Percentiles rank a stretch among this genome's conserved stretches.
These are phyloP conservation scores for Drosophila burlai DNA, from an alignment of 1,140 invertebrate species.

Conservation along the genomic window DNA sequence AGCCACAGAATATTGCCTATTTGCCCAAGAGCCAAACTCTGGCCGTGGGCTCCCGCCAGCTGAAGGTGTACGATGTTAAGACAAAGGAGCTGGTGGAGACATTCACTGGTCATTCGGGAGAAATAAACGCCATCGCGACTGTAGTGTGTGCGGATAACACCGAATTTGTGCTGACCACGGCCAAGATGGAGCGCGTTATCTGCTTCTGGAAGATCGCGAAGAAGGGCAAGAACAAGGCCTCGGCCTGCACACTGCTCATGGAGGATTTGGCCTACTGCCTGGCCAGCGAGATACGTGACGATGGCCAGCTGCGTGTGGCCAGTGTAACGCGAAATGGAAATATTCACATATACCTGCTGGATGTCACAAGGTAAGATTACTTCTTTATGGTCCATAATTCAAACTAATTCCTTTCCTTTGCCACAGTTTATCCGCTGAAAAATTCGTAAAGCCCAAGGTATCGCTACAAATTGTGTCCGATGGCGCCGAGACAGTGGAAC, in stretches of 20 bases:
- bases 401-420: background rate
- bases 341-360: slow-evolving; percentile 91
- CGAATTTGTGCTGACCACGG: slow-evolving; percentile 88
- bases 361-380: slow-evolving; percentile 88
- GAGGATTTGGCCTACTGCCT: slow-evolving; percentile 89
- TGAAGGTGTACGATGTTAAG: slow-evolving; percentile 89
- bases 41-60: slow-evolving; percentile 88
- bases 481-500: slow-evolving; percentile 86
- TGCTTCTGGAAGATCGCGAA: slow-evolving; percentile 78
- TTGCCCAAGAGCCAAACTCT: slow-evolving; percentile 88
- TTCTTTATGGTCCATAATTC: background rate
- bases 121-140: slow-evolving; percentile 87
- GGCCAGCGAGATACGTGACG: slow-evolving; percentile 84
- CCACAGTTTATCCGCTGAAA: slow-evolving; percentile 86
- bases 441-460: slow-evolving; percentile 90
- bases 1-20: slow-evolving; percentile 89
- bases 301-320: slow-evolving; percentile 86
- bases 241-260: slow-evolving; percentile 88
- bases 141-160: slow-evolving; percentile 80
- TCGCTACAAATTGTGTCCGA: slow-evolving; percentile 90
- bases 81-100: slow-evolving; percentile 87
- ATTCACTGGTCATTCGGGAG: slow-evolving; percentile 89
- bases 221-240: slow-evolving; percentile 74
- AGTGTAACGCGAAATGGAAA: slow-evolving; percentile 91
- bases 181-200: slow-evolving; percentile 83